These are phyloP conservation scores for Leptopilina clavipes DNA, from an alignment of 1,140 invertebrate species.

Conservation along the genomic window DNA sequence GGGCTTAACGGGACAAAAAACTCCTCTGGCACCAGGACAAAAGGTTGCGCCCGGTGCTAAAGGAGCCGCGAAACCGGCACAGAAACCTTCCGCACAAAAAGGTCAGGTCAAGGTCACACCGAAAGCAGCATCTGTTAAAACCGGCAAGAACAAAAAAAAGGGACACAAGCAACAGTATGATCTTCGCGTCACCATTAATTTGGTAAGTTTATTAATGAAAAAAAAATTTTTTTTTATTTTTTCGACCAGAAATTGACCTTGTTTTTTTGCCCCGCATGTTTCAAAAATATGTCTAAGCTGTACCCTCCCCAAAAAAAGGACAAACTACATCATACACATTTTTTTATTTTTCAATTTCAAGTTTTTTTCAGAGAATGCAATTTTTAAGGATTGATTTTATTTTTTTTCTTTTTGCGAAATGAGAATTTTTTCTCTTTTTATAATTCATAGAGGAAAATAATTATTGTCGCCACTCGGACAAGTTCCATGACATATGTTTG, in stretches of 20 bases:
- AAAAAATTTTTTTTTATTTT: no score
- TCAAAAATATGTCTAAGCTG: no score
- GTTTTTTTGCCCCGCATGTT: no score
- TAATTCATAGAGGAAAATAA: not conserved
- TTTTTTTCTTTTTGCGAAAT: not conserved
- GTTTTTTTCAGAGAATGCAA: no score
- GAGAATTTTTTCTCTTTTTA: not conserved
- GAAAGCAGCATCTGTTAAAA: conserved; percentile 79
- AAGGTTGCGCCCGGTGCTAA: conserved; percentile 78
- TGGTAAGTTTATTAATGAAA: conserved; percentile 77
- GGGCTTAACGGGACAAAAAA: conserved; percentile 75
- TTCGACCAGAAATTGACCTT: no score
- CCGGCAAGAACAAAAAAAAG: conserved; percentile 85
- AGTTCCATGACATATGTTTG: not conserved
- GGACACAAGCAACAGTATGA: conserved; percentile 88
- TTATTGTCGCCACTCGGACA: not conserved
- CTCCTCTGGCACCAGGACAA: conserved; percentile 75
- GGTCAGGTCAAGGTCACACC: conserved; percentile 71
- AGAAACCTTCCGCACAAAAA: conserved; percentile 75
- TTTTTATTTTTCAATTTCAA: no score
- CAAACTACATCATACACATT: no score
- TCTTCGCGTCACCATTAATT: conserved; percentile 86
- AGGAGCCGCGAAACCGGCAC: conserved; percentile 71
- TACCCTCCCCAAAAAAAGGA: no score
- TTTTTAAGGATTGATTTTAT: no score